phyloP scores from a whole-genome alignment of 2,797 vertebrate species.

The Hirundo rustica region DNA sequence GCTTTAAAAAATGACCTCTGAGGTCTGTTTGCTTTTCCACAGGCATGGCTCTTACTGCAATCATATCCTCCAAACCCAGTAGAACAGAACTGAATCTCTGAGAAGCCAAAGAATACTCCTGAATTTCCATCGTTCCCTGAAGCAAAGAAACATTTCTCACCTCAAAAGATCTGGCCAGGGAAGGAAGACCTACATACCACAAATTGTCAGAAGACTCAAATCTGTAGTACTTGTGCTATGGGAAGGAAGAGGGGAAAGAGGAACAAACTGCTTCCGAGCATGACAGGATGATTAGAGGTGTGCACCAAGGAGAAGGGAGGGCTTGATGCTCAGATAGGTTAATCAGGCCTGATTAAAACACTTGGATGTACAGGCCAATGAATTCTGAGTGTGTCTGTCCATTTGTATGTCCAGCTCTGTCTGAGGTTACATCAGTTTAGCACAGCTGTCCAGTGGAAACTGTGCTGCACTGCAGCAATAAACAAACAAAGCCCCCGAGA shows the following conservation, averaged over 20 bases:
- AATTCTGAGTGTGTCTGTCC: not conserved
- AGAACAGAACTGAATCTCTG: not conserved
- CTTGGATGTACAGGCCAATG: not conserved
- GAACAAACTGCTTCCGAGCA: not conserved
- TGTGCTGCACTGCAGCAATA: not conserved
- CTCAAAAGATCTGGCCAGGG: not conserved
- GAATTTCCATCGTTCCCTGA: not conserved
- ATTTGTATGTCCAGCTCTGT: not conserved
- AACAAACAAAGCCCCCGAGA: not conserved
- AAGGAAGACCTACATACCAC: not conserved
- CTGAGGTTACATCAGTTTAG: not conserved
- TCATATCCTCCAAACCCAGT: not conserved
- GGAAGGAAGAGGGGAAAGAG: not conserved
- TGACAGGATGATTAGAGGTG: not conserved
- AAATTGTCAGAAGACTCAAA: not conserved
- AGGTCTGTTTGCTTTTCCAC: constrained; percentile 18
- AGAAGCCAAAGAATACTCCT: not conserved
- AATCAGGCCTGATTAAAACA: not conserved
- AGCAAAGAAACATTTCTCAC: not conserved
- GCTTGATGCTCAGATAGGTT: not conserved
- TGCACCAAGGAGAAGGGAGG: not conserved
- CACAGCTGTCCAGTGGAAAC: not conserved
- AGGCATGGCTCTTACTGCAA: not conserved
- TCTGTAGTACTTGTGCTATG: not conserved
- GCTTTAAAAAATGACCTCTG: not conserved